These are phyloP conservation scores for Lasioglossum morio DNA, from an alignment of 2,888 invertebrate genomes.

Conservation along the genomic window DNA sequence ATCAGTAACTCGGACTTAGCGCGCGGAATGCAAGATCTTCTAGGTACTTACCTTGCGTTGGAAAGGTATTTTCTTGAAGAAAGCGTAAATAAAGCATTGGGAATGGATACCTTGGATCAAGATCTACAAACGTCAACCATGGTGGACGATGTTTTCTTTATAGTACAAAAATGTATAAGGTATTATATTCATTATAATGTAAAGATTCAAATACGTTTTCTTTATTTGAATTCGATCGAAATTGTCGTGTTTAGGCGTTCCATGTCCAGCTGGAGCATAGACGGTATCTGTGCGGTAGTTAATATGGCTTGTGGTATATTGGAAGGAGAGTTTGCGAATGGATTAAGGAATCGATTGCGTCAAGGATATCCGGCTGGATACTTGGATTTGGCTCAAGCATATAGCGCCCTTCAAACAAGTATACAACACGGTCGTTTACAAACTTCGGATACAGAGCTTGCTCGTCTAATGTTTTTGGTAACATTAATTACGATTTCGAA, in stretches of 20 bases:
- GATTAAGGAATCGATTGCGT: constrained; percentile 90
- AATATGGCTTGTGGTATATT: constrained; percentile 96
- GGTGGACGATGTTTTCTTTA: constrained; percentile 99
- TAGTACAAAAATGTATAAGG: constrained; percentile 97
- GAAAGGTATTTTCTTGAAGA: constrained; percentile 98
- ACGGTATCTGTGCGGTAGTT: constrained; percentile 98
- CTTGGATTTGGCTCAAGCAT: constrained; percentile 92
- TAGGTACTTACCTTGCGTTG: constrained; percentile 95
- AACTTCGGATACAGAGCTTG: constrained; percentile 92
- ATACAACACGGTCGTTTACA: constrained; percentile 93
- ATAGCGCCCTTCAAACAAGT: constrained; percentile 92
- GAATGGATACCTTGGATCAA: constrained; percentile 91
- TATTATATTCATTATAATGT: constrained; percentile 75
- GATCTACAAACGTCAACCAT: constrained; percentile 94
- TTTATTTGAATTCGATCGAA: not conserved
- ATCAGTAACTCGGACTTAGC: constrained; percentile 91
- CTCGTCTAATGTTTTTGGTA: constrained; percentile 91
- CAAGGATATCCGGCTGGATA: constrained; percentile 93
- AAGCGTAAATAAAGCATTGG: constrained; percentile 95
- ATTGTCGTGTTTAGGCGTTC: constrained; percentile 89
- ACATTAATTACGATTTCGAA: constrained; percentile 67
- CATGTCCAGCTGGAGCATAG: constrained; percentile 95
- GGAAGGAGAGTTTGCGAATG: constrained; percentile 93
- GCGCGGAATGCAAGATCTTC: constrained; percentile 91
- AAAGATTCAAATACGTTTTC: not conserved